Conservation (phyloP, 2,888 invertebrate genomes). For the Drosophila demipolita region DNA sequence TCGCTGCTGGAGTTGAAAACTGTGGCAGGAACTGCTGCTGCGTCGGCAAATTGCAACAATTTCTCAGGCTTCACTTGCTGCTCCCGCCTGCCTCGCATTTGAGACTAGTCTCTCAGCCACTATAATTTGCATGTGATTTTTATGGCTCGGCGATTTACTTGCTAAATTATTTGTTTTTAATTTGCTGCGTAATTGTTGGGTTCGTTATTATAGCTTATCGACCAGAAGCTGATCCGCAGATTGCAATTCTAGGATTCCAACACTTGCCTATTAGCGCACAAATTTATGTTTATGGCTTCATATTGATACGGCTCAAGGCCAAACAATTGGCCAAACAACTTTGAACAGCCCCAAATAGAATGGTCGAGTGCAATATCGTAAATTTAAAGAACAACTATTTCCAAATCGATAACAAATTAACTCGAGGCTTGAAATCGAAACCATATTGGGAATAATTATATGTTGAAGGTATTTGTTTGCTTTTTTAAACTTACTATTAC, state of each 20-base stretch:
- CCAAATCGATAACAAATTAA: conserved; percentile 1
- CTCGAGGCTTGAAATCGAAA: conserved; percentile 1
- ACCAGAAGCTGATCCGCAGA: conserved; percentile 25
- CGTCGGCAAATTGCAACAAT: conserved; percentile 67
- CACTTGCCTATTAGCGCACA: conserved; percentile 53
- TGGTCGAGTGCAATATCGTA: neutral
- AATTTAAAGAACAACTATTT: conserved; percentile 9
- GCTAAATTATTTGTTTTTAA: conserved; percentile 84
- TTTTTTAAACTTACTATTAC: neutral
- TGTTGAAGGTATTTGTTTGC: neutral
- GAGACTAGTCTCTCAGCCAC: conserved; percentile 33
- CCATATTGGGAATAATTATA: neutral
- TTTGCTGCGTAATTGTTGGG: conserved; percentile 82
- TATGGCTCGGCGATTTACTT: conserved; percentile 78
- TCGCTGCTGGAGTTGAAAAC: conserved; percentile 17
- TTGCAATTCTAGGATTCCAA: conserved; percentile 19
- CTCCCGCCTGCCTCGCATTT: neutral
- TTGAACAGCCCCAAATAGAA: conserved; percentile 18
- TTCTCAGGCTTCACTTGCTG: conserved; percentile 49
- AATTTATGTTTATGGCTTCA: conserved; percentile 70
- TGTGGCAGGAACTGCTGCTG: conserved; percentile 20
- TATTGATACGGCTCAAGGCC: conserved; percentile 40
- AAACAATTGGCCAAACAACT: neutral
- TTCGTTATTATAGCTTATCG: conserved; percentile 32
- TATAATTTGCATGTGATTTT: conserved; percentile 84